phyloP scores from a whole-genome alignment of 2,113 vertebrate genomes.

The Apistogramma diplotaenia region DNA sequence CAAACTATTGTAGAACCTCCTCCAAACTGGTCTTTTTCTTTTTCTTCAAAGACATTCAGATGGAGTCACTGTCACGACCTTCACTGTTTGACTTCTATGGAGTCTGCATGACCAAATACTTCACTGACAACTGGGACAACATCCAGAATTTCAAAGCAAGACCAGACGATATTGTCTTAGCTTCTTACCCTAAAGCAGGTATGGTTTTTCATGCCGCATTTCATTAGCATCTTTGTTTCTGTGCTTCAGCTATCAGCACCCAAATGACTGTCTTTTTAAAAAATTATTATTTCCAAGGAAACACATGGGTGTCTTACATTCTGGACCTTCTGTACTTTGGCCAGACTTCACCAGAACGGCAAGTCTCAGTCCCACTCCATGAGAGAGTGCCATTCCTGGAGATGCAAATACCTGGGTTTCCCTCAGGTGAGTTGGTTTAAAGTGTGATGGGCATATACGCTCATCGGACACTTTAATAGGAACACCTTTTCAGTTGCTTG shows the following conservation, averaged over 20 bases:
- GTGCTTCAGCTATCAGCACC: not conserved
- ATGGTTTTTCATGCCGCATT: fast-evolving
- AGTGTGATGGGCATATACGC: not conserved
- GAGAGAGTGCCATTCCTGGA: conserved; percentile 21
- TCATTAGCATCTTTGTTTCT: not conserved
- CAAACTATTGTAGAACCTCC: not conserved
- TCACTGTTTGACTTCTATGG: conserved; percentile 67
- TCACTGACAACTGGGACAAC: conserved; percentile 77
- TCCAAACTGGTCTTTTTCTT: not conserved
- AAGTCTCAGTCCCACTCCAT: not conserved
- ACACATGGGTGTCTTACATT: conserved; percentile 22
- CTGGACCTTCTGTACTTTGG: conserved; percentile 12
- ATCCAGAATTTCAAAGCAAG: conserved; percentile 78
- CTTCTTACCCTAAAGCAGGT: conserved; percentile 87
- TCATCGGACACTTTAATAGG: not conserved
- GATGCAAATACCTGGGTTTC: not conserved
- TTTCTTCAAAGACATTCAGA: not conserved
- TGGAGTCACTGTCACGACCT: conserved; percentile 36
- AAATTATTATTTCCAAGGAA: not conserved
- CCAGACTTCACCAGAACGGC: not conserved
- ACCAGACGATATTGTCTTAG: conserved; percentile 80
- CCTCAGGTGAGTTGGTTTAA: not conserved
- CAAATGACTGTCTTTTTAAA: not conserved
- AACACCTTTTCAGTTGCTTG: not conserved
- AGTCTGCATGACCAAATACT: conserved; percentile 59